phyloP scores from a whole-genome alignment of 2,797 vertebrate species.

The Sebastes taczanowskii region DNA sequence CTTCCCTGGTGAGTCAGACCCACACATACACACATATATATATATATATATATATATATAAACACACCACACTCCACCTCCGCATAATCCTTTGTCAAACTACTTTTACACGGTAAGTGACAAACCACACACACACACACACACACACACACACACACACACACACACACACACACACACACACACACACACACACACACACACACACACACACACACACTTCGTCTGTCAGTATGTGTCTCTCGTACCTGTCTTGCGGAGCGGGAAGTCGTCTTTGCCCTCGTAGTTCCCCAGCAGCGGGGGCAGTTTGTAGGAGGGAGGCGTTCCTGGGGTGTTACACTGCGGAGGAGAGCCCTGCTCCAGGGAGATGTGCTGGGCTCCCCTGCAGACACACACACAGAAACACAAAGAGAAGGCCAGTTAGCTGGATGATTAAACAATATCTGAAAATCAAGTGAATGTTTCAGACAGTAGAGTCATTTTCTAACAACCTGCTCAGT shows the following conservation, averaged over 20 bases:
- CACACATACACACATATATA: conserved; percentile 5
- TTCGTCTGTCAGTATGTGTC: neutral
- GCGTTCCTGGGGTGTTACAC: conserved; percentile 85
- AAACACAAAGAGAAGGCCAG: neutral
- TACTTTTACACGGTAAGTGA: neutral
- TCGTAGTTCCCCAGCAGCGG: conserved; percentile 84
- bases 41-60: neutral
- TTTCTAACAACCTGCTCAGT: neutral
- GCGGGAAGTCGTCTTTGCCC: conserved; percentile 76
- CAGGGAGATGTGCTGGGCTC: conserved; percentile 68
- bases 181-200: neutral
- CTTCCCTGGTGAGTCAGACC: conserved; percentile 29
- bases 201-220: neutral
- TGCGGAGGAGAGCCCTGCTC: conserved; percentile 75
- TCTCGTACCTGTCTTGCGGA: conserved; percentile 73
- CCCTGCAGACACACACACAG: conserved; percentile 43
- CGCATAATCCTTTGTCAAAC: neutral
- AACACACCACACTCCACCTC: conserved; percentile 8
- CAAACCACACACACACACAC: neutral
- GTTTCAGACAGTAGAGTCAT: neutral
- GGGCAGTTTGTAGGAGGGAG: conserved; percentile 88
- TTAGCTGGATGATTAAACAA: neutral
- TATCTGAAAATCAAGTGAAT: neutral
- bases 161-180: too few species aligned
- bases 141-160: too few species aligned